phyloP scores from a whole-genome alignment of 2,888 invertebrate species.

The Spatulosminthurus flaviceps region DNA sequence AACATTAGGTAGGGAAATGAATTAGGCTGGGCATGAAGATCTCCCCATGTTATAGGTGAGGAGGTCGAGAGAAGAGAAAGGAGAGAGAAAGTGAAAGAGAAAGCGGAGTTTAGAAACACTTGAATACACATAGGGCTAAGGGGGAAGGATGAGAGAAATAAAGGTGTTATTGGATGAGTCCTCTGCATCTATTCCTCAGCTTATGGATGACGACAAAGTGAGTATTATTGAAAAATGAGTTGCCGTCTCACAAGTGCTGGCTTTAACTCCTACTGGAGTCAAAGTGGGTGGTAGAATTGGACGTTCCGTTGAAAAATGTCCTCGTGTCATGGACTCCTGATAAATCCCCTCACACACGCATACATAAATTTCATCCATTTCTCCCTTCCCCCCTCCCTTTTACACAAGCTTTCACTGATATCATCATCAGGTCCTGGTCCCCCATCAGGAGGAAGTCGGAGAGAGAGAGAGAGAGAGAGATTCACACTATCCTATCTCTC shows the following conservation, averaged over 20 bases:
- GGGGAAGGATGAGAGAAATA: conserved; percentile 39
- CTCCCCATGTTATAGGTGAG: not conserved
- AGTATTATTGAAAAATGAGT: conserved; percentile 47
- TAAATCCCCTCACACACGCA: conserved; percentile 31
- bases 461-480: too few species aligned
- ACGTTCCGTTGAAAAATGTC: conserved; percentile 38
- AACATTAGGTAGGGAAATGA: too few species aligned
- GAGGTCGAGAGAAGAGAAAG: too few species aligned
- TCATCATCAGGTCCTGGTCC: not conserved
- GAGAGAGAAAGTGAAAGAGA: too few species aligned
- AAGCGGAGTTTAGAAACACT: not conserved
- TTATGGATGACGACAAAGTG: conserved; percentile 44
- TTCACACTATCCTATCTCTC: too few species aligned
- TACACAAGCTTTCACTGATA: conserved; percentile 13
- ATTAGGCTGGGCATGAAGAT: too few species aligned
- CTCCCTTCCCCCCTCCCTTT: not conserved
- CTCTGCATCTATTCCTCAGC: conserved; percentile 35
- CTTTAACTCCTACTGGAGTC: conserved; percentile 38
- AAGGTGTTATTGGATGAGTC: conserved; percentile 19
- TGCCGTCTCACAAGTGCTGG: conserved; percentile 37
- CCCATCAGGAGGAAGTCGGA: not conserved
- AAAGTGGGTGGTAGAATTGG: conserved; percentile 45
- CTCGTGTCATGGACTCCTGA: conserved; percentile 23
- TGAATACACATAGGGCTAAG: not conserved
- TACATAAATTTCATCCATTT: not conserved